A percentile compares a stretch with the other conserved stretches of the same genome.
Conservation (phyloP, 2,113 vertebrate genomes). For the Ptychochromis oligacanthus region DNA sequence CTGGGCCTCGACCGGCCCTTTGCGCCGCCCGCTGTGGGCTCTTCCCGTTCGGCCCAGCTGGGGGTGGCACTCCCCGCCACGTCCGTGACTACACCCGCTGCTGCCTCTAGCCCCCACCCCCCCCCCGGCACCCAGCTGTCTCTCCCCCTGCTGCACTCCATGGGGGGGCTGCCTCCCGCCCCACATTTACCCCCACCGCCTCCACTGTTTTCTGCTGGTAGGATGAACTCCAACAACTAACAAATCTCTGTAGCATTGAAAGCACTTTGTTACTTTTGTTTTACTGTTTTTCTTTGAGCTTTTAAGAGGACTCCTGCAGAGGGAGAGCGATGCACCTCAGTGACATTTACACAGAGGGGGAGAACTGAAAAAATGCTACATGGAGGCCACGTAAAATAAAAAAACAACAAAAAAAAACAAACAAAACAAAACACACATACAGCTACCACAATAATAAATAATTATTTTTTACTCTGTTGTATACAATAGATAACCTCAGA, state of each 20-base stretch:
- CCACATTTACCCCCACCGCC: slow-evolving; percentile 82
- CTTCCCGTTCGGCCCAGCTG: slow-evolving; percentile 56
- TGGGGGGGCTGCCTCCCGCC: slow-evolving; percentile 79
- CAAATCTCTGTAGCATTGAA: slow-evolving; percentile 55
- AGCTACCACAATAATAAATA: slow-evolving; percentile 52
- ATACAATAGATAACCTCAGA: slow-evolving; percentile 73
- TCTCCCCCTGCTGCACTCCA: slow-evolving; percentile 80
- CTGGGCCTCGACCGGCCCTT: slow-evolving; percentile 63
- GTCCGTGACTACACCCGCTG: slow-evolving; percentile 58
- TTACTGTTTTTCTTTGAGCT: slow-evolving; percentile 45
- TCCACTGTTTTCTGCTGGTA: slow-evolving; percentile 86
- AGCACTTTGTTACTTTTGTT: slow-evolving; percentile 63
- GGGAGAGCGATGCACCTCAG: slow-evolving; percentile 40
- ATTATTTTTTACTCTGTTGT: slow-evolving; percentile 70
- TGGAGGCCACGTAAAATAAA: slow-evolving; percentile 43
- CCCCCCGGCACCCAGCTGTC: slow-evolving; percentile 70
- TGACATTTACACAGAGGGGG: slow-evolving; percentile 40
- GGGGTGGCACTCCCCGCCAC: slow-evolving; percentile 36
- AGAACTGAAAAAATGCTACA: slow-evolving; percentile 38
- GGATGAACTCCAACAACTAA: slow-evolving; percentile 85
- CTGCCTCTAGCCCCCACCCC: slow-evolving; percentile 63
- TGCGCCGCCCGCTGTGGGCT: slow-evolving; percentile 52
- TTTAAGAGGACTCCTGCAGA: slow-evolving; percentile 47
- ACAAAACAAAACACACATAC: slow-evolving; percentile 35
- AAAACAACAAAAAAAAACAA: neutral